Conservation (phyloP, 1,140 invertebrate genomes). For the Bicyclus anynana region DNA sequence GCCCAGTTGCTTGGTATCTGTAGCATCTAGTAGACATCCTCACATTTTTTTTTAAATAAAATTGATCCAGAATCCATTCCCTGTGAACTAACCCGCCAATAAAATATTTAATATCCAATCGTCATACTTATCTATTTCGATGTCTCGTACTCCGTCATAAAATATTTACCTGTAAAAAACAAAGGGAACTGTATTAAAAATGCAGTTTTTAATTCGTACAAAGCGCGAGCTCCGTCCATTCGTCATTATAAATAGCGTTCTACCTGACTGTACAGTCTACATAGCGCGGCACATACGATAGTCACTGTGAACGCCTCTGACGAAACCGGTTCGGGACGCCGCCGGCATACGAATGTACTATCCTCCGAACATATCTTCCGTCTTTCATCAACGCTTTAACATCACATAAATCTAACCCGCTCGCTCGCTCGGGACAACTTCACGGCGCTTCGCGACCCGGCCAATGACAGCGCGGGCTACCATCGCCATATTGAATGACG, state of each 20-base stretch:
- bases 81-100: no score
- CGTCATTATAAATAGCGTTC: constrained; percentile 62
- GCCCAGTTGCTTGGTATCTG: no score
- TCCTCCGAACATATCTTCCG: constrained; percentile 57
- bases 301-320: constrained; percentile 68
- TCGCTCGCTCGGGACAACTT: constrained; percentile 59
- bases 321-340: constrained; percentile 61
- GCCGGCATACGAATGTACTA: constrained; percentile 64
- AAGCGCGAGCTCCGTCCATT: constrained; percentile 35
- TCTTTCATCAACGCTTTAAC: constrained; percentile 63
- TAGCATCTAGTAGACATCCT: no score
- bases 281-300: constrained; percentile 66
- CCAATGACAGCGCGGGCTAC: constrained; percentile 48
- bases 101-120: no score
- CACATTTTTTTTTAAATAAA: no score
- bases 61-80: no score
- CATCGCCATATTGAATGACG: constrained; percentile 72
- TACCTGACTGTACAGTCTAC: constrained; percentile 59
- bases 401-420: constrained; percentile 67
- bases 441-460: constrained; percentile 37
- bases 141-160: constrained; percentile 1
- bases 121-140: constrained; percentile 21
- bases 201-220: constrained; percentile 54
- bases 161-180: constrained; percentile 55
- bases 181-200: constrained; percentile 56